These are phyloP conservation scores for Carlito syrichta DNA, from an alignment of 2,113 vertebrate genomes.

Conservation along the genomic window DNA sequence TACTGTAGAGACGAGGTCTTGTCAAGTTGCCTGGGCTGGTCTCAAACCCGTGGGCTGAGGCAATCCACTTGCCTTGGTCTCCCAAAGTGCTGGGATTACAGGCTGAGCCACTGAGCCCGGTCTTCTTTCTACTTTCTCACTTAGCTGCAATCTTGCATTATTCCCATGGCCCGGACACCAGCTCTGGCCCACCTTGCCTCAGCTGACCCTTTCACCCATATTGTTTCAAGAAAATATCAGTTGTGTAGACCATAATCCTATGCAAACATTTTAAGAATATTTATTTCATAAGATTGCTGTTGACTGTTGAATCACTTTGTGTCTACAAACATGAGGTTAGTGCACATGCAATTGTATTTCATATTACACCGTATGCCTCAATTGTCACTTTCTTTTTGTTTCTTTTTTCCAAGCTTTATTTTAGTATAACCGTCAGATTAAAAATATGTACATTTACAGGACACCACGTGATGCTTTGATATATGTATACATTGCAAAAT, in stretches of 20 bases:
- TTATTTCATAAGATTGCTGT: background rate
- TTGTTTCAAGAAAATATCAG: background rate
- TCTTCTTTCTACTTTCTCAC: too few relatives aligned
- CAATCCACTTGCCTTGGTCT: too few relatives aligned
- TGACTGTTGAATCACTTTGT: background rate
- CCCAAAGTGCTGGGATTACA: too few relatives aligned
- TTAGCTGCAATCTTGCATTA: too few relatives aligned
- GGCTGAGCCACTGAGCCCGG: too few relatives aligned
- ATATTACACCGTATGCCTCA: conserved; percentile 62
- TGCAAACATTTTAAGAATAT: background rate
- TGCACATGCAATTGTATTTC: conserved; percentile 10
- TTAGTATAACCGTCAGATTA: background rate
- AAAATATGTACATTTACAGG: background rate
- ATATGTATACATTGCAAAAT: background rate
- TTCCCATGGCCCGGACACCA: too few relatives aligned
- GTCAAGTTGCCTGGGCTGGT: too few relatives aligned
- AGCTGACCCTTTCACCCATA: background rate
- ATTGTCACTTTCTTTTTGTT: conserved; percentile 63
- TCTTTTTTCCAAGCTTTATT: background rate
- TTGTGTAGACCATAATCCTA: background rate
- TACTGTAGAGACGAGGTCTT: too few relatives aligned
- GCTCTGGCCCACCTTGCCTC: too few relatives aligned
- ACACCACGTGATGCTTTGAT: background rate
- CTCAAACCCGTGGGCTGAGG: too few relatives aligned
- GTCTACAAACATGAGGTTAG: background rate